Base-by-base conservation (phyloP, 2,888 invertebrate species). In the Plemyria rubiginata region DNA sequence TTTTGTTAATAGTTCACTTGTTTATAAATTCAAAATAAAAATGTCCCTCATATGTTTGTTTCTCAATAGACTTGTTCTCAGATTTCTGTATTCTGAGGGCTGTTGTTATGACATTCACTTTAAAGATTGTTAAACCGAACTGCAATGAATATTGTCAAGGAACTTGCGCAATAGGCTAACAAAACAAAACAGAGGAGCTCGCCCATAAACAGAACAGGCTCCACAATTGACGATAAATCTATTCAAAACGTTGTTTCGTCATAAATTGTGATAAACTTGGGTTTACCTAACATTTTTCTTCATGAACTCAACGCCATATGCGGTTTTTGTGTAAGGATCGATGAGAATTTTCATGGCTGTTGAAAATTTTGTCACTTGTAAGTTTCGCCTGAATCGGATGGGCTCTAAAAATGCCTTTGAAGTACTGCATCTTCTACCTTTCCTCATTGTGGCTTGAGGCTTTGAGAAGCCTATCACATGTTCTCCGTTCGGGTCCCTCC, bases 351-450 rank as follows among this genome's bases (percentile, higher is more conserved):
- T 95, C 0, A 94, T 95, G 0, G 94, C 97, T 67, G 94, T 94
- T 2, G 96, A 94, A 73, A 92, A 89, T 81, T 95, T 95, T 0
- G 96, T 94, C 2, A 97, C 93, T 79, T 95, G 94, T 15, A 97
- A 90, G 78, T 97, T 97, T 11, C 80, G 74, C 41, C 97, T 92
- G 11, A 90, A 78, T 11, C 94, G 87, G 2, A 96, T 93, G 0
- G 97, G 96, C 69, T 94, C 93, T 13, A 97, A 87, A 81, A 96
- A 97, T 0, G 97, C 97, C 82, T 96, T 97, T 2, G 95, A 94
- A 0, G 96, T 95, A 78, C 97, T 97, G 71, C 96, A 96, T 64
- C 97, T 92, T 55, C 95, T 93, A 0, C 97, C 97, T 57, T 94
- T 92, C 54, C 94, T 88, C 81, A 96, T 93, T 28, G 95, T 96